phyloP scores from a whole-genome alignment of 2,113 vertebrate species.

The Plecotus auritus region DNA sequence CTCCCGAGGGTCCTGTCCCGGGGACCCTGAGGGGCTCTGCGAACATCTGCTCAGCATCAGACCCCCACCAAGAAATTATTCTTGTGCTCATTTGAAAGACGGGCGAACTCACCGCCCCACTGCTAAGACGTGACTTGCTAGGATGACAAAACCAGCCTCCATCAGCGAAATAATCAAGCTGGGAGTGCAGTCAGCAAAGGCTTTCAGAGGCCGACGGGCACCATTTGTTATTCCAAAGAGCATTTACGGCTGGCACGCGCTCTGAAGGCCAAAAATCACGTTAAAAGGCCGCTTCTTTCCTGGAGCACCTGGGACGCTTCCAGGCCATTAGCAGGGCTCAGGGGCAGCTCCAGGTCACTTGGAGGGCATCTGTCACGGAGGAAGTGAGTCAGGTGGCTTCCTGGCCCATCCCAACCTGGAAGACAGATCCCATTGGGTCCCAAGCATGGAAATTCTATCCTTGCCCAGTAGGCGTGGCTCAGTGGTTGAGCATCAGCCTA shows the following conservation, averaged over 20 bases:
- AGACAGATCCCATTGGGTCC: not conserved
- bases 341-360: not conserved
- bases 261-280: not conserved
- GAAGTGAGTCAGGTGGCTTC: not conserved
- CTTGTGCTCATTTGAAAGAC: conserved; percentile 40
- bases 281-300: not conserved
- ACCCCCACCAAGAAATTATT: conserved; percentile 42
- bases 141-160: not conserved
- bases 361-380: not conserved
- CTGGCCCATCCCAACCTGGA: not conserved
- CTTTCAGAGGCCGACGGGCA: not conserved
- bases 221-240: not conserved
- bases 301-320: not conserved
- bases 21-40: not conserved
- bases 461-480: not conserved
- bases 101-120: not conserved
- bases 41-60: conserved; percentile 57
- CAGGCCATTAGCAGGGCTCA: not conserved
- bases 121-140: not conserved
- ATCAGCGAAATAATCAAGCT: not conserved
- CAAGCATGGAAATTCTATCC: not conserved
- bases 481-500: no score
- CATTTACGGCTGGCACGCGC: not conserved
- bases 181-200: not conserved
- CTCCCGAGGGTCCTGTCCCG: conserved; percentile 34